Conservation (phyloP, 2,113 vertebrate genomes). For the Lycocorax pyrrhopterus region DNA sequence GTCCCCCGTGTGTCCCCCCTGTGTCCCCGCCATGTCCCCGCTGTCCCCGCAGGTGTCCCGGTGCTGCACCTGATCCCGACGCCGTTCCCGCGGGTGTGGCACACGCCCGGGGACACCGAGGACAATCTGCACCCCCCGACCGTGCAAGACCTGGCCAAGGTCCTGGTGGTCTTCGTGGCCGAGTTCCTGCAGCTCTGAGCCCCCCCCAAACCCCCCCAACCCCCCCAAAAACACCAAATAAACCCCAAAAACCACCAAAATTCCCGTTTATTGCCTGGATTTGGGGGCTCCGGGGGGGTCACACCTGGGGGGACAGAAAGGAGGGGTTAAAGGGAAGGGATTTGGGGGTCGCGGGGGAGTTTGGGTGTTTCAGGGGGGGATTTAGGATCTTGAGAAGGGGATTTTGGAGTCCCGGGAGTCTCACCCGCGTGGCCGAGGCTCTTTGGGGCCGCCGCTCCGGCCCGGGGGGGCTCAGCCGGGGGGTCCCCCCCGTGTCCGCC, state of each 20-base stretch:
- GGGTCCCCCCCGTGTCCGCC: neutral
- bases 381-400: too few relatives aligned
- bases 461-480: neutral
- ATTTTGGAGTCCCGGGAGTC: neutral
- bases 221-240: too few relatives aligned
- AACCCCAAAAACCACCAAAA: neutral
- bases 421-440: neutral
- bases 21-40: too few relatives aligned
- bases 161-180: slow-evolving; percentile 80
- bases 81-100: slow-evolving; percentile 89
- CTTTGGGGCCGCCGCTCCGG: neutral
- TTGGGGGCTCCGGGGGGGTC: neutral
- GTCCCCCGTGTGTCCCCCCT: neutral
- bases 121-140: slow-evolving; percentile 84
- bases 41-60: slow-evolving; percentile 70
- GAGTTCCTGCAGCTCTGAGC: slow-evolving; percentile 68
- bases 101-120: slow-evolving; percentile 81
- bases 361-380: too few relatives aligned
- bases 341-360: neutral
- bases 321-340: too few relatives aligned
- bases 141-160: slow-evolving; percentile 81
- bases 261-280: neutral
- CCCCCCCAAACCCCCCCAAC: too few relatives aligned
- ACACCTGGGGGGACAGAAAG: neutral
- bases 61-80: slow-evolving; percentile 88